Base-by-base conservation (phyloP, 2,797 vertebrate species). In the Austrolebias charrua region DNA sequence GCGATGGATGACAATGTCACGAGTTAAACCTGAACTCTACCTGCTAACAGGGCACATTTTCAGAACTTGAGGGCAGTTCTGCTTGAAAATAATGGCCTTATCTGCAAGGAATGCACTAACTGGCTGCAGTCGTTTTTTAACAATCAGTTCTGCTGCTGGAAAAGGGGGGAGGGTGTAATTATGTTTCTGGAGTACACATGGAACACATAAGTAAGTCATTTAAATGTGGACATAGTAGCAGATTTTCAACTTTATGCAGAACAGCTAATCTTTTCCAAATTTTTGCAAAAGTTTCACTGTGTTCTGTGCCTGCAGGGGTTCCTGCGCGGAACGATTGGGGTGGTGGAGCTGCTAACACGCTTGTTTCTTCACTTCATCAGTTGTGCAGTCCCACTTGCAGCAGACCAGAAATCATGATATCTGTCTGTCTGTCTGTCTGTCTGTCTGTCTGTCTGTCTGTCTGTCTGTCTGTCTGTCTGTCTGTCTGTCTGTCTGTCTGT, bases 11-110 rank as follows among this genome's bases (percentile, higher is more conserved):
- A 40, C 9, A 29, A 60, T 8, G n/a, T 48, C 31, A 0, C 2
- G 43, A 52, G 59, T 76, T 56, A 78, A 65, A 66, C 45, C 18
- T 52, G 31, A 65, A 55, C 16, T 4, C 40, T 33, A 15, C 38
- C 52, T 55, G 14, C 9, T 2, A 28, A 56, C 63, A n/a, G 63
- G 45, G 15, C 49, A 45, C 28, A 28, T 54, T 60, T 29, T 57
- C 4, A n/a, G 24, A 59, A 18, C 33, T 28, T 46, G 10, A 18
- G 12, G 29, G n/a, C 29, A 9, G 18, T 46, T 58, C 43, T 46
- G 12, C n/a, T 47, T 19, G 10, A 58, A 47, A 58, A 47, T 47
- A 20, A 58, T 58, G 7, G 29, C 33, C 5, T 12, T 49, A 3
- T 42, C 35, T 60, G 31, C 11, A 42, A 20, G 15, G 42, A 49